These are phyloP conservation scores for Antennarius maculatus DNA, from an alignment of 2,797 vertebrate genomes.

Conservation along the genomic window DNA sequence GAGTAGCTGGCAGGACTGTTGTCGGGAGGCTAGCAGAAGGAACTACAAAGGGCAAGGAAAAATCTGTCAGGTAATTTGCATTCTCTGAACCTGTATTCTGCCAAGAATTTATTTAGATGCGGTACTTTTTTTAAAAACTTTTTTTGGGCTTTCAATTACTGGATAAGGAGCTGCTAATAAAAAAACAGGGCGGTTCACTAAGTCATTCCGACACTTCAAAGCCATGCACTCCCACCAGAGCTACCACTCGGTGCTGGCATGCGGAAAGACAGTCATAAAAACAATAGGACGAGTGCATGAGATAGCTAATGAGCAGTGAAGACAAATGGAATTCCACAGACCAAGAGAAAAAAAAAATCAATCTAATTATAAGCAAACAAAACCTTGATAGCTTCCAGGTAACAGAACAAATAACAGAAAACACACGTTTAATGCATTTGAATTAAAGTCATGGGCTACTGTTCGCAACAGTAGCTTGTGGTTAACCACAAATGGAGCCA, in stretches of 20 bases:
- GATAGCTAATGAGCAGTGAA: slow-evolving; percentile 22
- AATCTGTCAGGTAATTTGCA: slow-evolving; percentile 15
- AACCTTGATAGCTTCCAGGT: slow-evolving; percentile 28
- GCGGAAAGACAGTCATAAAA: slow-evolving; percentile 44
- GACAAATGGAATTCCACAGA: slow-evolving; percentile 37
- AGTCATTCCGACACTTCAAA: slow-evolving; percentile 53
- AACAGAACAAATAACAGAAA: slow-evolving; percentile 22
- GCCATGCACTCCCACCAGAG: slow-evolving; percentile 40
- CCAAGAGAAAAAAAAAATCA: slow-evolving; percentile 3
- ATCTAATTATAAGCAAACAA: slow-evolving; percentile 25
- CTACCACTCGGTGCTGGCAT: slow-evolving; percentile 42
- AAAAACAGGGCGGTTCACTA: slow-evolving; percentile 36
- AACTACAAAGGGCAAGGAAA: slow-evolving; percentile 36
- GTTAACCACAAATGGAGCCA: slow-evolving; percentile 8
- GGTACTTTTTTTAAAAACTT: slow-evolving; percentile 13
- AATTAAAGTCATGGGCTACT: slow-evolving; percentile 2
- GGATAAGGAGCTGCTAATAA: slow-evolving; percentile 17
- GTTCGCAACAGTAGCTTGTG: slow-evolving; percentile 5
- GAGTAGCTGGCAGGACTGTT: slow-evolving; percentile 34
- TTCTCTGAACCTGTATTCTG: slow-evolving; percentile 23
- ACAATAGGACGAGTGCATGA: slow-evolving; percentile 31
- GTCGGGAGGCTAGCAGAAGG: slow-evolving; percentile 29
- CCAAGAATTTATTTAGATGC: slow-evolving; percentile 22
- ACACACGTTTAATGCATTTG: slow-evolving; percentile 3
- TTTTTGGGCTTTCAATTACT: slow-evolving; percentile 20